Evolutionary conservation across 1,140 invertebrate genomes (phyloP), one percentile per base, ranked within the genome.

Genomic region (Aphaenogaster ashmeadi): DNA sequence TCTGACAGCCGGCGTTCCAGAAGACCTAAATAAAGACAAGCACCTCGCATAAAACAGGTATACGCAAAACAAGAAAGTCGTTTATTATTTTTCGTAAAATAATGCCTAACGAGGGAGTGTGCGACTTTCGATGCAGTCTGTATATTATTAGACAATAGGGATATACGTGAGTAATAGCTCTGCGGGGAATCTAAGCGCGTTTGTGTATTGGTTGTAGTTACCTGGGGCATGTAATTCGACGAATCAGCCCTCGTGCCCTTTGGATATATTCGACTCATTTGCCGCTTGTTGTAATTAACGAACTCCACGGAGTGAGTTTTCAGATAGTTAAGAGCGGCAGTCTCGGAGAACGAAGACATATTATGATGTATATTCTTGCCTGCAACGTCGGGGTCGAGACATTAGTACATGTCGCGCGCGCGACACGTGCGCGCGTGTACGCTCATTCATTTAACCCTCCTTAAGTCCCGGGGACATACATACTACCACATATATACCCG

Each of bases 331-430:
- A 98, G 95, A 9, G 97, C 98, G 18, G 97, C 96, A 27, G 96
- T 97, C 94, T 98, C 98, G 86, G 97, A 97, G 95, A 98, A 98
- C 4, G 97, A 98, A 27, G 97, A 98, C 98, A 98, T 98, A 92
- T 98, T 97, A 94, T 97, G 97, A 95, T 97, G 96, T 86, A 97
- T 96, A 93, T 98, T 97, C 91, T 97, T 97, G 78, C 97, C 97
- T 98, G 94, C 66, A 93, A 93, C 85, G 80, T 79, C 75, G 72
- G 89, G 69, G 69, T 84, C 58, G 80, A 38, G 80, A 84, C 80
- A 84, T 84, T 84, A 84, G 80, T 84, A 84, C 80, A 21, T 62
- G 80, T 84, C 80, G 69, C 69, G 41, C 69, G 33, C 15, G 80
- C 54, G 80, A 81, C 75, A 80, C 44, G 58, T 27, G 36, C 44